phyloP scores from a whole-genome alignment of 2,113 vertebrate genomes.

The Lagopus muta region DNA sequence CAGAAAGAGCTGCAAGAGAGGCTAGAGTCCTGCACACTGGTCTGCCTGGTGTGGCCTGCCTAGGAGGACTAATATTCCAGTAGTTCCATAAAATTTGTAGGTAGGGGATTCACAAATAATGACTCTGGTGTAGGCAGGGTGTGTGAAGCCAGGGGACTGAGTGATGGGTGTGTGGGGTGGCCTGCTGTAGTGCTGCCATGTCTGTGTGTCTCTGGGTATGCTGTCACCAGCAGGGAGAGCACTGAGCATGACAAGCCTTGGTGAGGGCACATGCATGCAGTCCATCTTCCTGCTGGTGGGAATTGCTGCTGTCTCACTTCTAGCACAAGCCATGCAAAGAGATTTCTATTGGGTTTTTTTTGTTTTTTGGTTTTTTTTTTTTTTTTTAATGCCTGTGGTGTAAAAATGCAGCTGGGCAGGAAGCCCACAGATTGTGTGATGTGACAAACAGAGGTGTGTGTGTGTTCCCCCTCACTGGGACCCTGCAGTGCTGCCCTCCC shows the following conservation, averaged over 20 bases:
- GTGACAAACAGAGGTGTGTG: neutral
- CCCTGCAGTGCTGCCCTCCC: conserved; percentile 51
- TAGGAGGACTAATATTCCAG: neutral
- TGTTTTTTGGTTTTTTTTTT: neutral
- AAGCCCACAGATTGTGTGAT: neutral
- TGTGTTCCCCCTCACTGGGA: neutral
- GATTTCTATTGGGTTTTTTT: neutral
- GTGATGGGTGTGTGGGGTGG: fast-evolving
- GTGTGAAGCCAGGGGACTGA: neutral
- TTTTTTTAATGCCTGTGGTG: neutral
- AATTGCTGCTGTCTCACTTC: neutral
- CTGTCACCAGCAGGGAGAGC: fast-evolving
- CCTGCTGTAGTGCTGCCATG: neutral
- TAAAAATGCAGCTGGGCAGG: neutral
- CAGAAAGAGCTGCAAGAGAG: neutral
- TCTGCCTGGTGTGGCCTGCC: neutral
- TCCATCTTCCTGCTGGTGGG: neutral
- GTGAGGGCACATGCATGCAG: neutral
- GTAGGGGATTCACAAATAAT: neutral
- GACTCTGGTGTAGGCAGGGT: neutral
- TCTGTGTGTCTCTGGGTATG: neutral
- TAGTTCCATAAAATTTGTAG: neutral
- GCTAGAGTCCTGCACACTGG: neutral
- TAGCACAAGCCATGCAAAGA: neutral
- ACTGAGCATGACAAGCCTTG: fast-evolving